Percentiles rank a stretch among this genome's conserved stretches.
phyloP scores from a whole-genome alignment of 2,797 vertebrate species.

The Prunella strophiata region DNA sequence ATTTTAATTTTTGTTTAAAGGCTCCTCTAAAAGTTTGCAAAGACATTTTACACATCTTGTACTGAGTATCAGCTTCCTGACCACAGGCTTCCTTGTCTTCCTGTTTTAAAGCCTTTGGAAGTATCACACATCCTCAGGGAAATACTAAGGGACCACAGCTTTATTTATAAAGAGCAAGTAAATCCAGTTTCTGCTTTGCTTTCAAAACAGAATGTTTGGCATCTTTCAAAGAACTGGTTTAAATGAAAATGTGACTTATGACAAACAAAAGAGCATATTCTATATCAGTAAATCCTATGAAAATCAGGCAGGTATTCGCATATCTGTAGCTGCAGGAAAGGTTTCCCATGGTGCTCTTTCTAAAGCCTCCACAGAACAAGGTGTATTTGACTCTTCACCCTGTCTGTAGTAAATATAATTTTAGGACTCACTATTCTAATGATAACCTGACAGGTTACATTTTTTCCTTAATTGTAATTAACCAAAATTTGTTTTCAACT shows the following conservation, averaged over 20 bases:
- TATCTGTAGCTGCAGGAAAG: background rate
- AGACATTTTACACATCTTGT: background rate
- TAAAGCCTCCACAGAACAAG: background rate
- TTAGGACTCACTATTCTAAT: background rate
- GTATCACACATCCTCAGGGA: background rate
- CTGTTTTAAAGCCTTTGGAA: background rate
- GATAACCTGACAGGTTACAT: background rate
- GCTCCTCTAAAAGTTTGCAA: background rate
- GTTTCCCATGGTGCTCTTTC: background rate
- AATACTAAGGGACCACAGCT: background rate
- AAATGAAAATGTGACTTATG: background rate
- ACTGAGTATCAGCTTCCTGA: background rate
- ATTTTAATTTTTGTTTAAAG: background rate
- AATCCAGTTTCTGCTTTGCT: background rate
- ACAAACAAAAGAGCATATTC: background rate
- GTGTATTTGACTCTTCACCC: background rate
- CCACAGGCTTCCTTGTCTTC: background rate
- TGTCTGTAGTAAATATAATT: background rate
- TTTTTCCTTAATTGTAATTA: background rate
- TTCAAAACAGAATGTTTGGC: background rate
- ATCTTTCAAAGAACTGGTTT: background rate
- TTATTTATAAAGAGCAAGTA: background rate
- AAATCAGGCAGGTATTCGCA: background rate
- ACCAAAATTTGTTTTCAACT: background rate
- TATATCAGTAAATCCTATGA: background rate